A percentile compares a stretch with the other conserved stretches of the same genome.
phyloP scores from a whole-genome alignment of 2,888 invertebrate species.

The Prenolepis imparis region DNA sequence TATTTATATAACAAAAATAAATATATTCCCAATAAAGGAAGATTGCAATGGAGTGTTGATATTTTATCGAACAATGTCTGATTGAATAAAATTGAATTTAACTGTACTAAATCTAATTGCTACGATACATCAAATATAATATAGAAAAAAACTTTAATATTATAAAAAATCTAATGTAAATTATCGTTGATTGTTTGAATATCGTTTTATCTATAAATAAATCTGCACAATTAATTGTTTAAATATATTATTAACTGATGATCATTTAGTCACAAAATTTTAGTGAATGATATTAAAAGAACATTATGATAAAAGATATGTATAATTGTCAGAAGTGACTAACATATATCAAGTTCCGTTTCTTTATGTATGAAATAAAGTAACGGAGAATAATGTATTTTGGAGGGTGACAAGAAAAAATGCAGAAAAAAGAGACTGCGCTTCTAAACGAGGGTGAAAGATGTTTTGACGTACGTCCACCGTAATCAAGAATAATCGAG shows the following conservation, averaged over 20 bases:
- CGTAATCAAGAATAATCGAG: slow-evolving; percentile 45
- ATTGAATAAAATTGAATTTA: background rate
- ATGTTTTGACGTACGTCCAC: background rate
- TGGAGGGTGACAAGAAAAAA: slow-evolving; percentile 19
- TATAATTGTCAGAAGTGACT: slow-evolving; percentile 24
- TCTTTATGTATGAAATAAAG: background rate
- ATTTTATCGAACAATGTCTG: background rate
- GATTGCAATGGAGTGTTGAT: background rate
- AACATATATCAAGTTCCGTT: slow-evolving; percentile 12
- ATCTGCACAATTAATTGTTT: background rate
- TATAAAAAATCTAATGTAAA: background rate
- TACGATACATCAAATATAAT: background rate
- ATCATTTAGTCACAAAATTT: too few relatives aligned
- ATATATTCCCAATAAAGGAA: background rate
- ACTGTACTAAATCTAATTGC: background rate
- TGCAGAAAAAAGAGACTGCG: background rate
- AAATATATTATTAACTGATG: background rate
- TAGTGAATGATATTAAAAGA: background rate
- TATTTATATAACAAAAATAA: background rate
- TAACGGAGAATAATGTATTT: slow-evolving; percentile 53
- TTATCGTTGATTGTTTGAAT: background rate
- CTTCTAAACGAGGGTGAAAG: background rate
- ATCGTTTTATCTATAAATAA: background rate
- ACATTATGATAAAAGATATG: background rate
- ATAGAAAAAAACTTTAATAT: background rate